Base-by-base conservation (phyloP, 2,113 vertebrate genomes). In the Suncus etruscus region DNA sequence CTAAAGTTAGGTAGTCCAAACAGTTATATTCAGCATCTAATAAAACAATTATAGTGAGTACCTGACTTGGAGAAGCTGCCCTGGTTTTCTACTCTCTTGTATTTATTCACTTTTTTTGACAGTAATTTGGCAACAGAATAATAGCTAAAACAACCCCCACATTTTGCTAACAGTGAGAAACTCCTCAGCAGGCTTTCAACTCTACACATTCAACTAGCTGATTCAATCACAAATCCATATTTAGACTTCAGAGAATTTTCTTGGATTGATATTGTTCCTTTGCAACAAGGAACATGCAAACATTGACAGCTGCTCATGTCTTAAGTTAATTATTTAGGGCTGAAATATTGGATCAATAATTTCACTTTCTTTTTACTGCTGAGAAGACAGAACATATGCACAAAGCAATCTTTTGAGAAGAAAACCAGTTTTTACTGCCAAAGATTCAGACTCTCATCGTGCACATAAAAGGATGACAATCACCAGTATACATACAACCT, bases 261-360 rank as follows among this genome's bases (percentile, higher is more conserved):
- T 75, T 32, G 29, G 11, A n/a, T 73, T 51, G 39, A 27, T 39
- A 68, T 39, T 79, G 25, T 50, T 47, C 47, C 75, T 89, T 81
- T 47, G 27, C 6, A 63, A 70, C 11, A 65, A 82, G 69, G 45
- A 92, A 65, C 25, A 69, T 73, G 82, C 47, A 81, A 78, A 83
- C 22, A n/a, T 25, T n/a, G 2, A 70, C 3, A 22, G 27, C 78
- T n/a, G 29, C 48, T 65, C 78, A 47, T 15, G 45, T 22, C 6
- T 54, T 50, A 27, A 29, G 39, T 54, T 66, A 51, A 54, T 61
- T 31, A 81, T 10, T 83, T 78, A 73, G 88, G 22, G n/a, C 15
- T 45, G 22, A 90, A 77, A 32, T 11, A 45, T 45, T 80, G 18
- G 11, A 45, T 79, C 29, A 51, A 4, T n/a, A 31, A 15, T 73